Base-by-base conservation (phyloP, 2,888 invertebrate genomes). In the Stramonita haemastoma region DNA sequence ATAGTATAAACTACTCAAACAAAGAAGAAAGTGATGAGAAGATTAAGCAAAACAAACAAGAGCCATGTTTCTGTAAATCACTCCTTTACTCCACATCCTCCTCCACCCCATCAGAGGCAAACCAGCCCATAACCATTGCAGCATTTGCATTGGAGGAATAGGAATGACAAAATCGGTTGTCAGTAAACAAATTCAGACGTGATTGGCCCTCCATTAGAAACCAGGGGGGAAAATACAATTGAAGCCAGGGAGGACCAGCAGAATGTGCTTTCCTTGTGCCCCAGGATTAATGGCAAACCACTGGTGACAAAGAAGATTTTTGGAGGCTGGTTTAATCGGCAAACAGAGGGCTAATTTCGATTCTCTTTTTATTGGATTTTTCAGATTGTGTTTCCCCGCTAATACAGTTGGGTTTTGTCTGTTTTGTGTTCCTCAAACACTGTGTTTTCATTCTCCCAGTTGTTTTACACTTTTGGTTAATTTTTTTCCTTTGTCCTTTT, bases 261-360 rank as follows among this genome's bases (percentile, higher is more conserved):
- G 13, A 83, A 29, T n/a, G n/a, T n/a, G 29, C 57, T 86, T 15
- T 19, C n/a, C n/a, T 83, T 11, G 57, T 56, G 19, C 56, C 84
- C 17, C 15, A 15, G 84, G 46, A 57, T 57, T n/a, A 84, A 84
- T 57, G 57, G 84, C 29, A 57, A 57, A 46, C 56, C 29, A 13
- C 56, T 32, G 8, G 57, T 46, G 56, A 57, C 57, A 66, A 36
- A 86, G 66, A 86, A 15, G 81, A 26, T 66, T 84, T 84, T 83
- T 88, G 79, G 66, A 70, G 88, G 57, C 84, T 84, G 84, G 84
- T 88, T 88, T 83, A 84, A 88, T 88, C 36, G 88, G 84, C 88
- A 88, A 88, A 88, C 88, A 88, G 88, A 88, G 70, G 56, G 79
- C 88, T 84, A 88, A 88, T 88, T 88, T 88, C 84, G 46, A 88